A percentile compares a stretch with the other conserved stretches of the same genome.
phyloP scores from a whole-genome alignment of 1,140 invertebrate genomes.

The Stenopsyche tienmushanensis region DNA sequence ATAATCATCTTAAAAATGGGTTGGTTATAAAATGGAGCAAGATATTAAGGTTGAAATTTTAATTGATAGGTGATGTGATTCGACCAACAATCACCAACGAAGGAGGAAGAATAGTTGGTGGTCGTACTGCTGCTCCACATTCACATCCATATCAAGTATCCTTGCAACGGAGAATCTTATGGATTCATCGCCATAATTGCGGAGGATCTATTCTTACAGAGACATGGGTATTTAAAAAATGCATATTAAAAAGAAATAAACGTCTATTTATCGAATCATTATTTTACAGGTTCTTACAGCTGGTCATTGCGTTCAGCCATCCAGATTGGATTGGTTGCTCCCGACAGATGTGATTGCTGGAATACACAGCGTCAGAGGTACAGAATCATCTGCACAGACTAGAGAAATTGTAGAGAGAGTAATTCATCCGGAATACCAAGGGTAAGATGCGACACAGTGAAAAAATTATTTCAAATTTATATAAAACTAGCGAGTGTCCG shows the following conservation, averaged over 20 bases:
- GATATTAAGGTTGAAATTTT: too few species aligned
- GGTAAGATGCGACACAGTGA: constrained; percentile 42
- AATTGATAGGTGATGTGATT: too few species aligned
- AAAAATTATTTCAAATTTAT: too few species aligned
- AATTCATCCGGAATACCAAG: constrained; percentile 49
- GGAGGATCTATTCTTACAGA: constrained; percentile 62
- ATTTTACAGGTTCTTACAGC: constrained; percentile 52
- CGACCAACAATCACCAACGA: not conserved
- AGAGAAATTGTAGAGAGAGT: constrained; percentile 43
- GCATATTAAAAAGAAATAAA: too few species aligned
- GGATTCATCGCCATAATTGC: constrained; percentile 57
- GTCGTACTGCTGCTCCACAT: constrained; percentile 49
- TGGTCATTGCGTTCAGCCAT: constrained; percentile 48
- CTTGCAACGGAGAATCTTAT: constrained; percentile 52
- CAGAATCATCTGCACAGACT: constrained; percentile 41
- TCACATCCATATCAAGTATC: constrained; percentile 62
- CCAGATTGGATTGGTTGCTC: constrained; percentile 41
- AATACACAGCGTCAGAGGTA: constrained; percentile 47
- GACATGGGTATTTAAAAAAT: constrained; percentile 58
- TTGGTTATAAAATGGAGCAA: too few species aligned
- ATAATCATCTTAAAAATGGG: too few species aligned
- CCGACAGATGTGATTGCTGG: constrained; percentile 52
- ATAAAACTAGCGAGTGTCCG: too few species aligned
- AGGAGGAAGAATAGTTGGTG: constrained; percentile 48
- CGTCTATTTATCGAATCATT: too few species aligned